Evolutionary conservation across 1,140 invertebrate genomes (phyloP).

Genomic region (Drosophila biarmipes): DNA sequence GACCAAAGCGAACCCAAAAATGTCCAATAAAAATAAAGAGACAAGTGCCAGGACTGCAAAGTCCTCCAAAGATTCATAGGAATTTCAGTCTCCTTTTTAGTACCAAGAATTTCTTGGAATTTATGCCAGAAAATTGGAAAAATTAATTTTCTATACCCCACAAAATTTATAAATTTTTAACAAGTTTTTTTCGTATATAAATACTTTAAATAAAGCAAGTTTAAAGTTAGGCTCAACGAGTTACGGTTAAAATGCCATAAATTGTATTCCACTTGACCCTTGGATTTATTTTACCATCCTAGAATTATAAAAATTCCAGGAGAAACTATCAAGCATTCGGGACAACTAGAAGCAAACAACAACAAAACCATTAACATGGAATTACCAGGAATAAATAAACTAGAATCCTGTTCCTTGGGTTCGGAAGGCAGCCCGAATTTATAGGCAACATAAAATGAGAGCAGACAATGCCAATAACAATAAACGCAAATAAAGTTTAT

Average conservation of each 20-base stretch:
- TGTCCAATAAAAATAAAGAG: conserved; percentile 4
- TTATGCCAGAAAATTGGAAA: neutral
- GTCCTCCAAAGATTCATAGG: neutral
- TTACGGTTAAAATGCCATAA: conserved; percentile 24
- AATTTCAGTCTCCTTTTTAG: neutral
- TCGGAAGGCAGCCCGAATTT: conserved; percentile 54
- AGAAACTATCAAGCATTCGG: conserved; percentile 21
- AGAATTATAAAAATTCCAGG: conserved; percentile 7
- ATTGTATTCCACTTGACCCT: conserved; percentile 14
- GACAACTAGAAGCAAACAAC: conserved; percentile 21
- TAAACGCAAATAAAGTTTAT: conserved; percentile 82
- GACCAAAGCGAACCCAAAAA: conserved; percentile 29
- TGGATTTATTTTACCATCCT: conserved; percentile 22
- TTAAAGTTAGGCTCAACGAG: conserved; percentile 26
- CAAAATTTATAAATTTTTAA: neutral
- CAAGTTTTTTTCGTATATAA: neutral
- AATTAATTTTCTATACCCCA: neutral
- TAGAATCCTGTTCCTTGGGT: conserved; percentile 36
- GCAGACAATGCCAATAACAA: conserved; percentile 81
- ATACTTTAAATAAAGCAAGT: no score
- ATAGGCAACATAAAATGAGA: conserved; percentile 73
- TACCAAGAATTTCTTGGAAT: neutral
- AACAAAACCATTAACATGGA: conserved; percentile 70
- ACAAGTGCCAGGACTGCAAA: neutral
- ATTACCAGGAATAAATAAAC: conserved; percentile 72